These are phyloP conservation scores for Oryctes rhinoceros DNA, from an alignment of 1,140 invertebrate genomes.

Conservation along the genomic window DNA sequence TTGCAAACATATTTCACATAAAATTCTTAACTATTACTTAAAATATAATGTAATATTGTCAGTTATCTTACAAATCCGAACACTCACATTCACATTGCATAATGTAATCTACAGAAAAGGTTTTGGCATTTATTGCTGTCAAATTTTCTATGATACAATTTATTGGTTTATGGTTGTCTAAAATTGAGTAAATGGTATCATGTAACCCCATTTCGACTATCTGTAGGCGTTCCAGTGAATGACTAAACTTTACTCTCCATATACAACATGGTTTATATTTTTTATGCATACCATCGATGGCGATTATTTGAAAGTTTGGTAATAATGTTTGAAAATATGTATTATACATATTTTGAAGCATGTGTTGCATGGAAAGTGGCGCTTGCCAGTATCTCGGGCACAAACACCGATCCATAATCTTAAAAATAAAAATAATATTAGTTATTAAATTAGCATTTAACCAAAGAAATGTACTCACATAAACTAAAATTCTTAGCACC, in stretches of 20 bases:
- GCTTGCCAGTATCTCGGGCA: background rate
- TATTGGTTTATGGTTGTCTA: background rate
- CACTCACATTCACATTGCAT: background rate
- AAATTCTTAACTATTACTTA: background rate
- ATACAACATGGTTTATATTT: background rate
- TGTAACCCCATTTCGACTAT: background rate
- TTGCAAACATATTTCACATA: background rate
- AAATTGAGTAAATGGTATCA: background rate
- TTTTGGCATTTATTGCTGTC: background rate
- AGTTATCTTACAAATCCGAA: background rate
- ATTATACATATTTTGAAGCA: background rate
- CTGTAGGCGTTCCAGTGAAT: background rate
- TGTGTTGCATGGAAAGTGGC: background rate
- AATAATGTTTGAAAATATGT: background rate
- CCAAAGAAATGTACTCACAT: conserved; percentile 20
- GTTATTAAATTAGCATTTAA: background rate
- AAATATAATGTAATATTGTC: conserved; percentile 1
- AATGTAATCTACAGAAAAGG: background rate
- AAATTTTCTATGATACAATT: background rate
- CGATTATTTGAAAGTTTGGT: background rate
- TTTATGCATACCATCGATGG: background rate
- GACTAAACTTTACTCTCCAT: background rate
- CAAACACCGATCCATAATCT: background rate
- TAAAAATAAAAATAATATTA: no score
- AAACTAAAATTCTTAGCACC: conserved; percentile 27